Conservation (phyloP, 2,113 vertebrate genomes). For the Lasiurus cinereus region DNA sequence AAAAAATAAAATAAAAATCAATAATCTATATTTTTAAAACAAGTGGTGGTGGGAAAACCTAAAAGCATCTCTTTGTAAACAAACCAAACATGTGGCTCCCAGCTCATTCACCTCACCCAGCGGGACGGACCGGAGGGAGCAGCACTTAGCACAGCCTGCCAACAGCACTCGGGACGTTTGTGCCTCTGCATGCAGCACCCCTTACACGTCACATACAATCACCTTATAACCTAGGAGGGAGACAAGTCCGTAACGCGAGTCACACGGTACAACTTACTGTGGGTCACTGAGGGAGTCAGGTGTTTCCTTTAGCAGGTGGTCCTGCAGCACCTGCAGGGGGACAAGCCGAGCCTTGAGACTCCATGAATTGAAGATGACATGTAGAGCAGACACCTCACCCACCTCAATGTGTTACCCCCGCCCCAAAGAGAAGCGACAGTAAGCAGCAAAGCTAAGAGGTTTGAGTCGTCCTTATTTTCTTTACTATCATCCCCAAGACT, state of each 20-base stretch:
- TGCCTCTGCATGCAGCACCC: not conserved
- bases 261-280: constrained; percentile 88
- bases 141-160: not conserved
- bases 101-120: not conserved
- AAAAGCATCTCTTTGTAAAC: constrained; percentile 19
- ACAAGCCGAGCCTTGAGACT: not conserved
- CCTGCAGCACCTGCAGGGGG: constrained; percentile 92
- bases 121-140: not conserved
- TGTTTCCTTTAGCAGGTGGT: constrained; percentile 96
- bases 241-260: not conserved
- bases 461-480: not conserved
- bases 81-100: not conserved
- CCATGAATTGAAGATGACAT: not conserved
- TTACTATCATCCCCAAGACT: not conserved
- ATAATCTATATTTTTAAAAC: not conserved
- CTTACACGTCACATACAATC: not conserved
- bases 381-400: not conserved
- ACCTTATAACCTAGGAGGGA: not conserved
- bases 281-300: constrained; percentile 96
- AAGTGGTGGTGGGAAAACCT: not conserved
- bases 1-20: too few relatives aligned
- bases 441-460: constrained; percentile 23
- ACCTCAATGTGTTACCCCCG: not conserved
- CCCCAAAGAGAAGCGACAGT: not conserved
- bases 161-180: not conserved